phyloP scores from a whole-genome alignment of 2,797 vertebrate genomes.

The Hipposideros larvatus region DNA sequence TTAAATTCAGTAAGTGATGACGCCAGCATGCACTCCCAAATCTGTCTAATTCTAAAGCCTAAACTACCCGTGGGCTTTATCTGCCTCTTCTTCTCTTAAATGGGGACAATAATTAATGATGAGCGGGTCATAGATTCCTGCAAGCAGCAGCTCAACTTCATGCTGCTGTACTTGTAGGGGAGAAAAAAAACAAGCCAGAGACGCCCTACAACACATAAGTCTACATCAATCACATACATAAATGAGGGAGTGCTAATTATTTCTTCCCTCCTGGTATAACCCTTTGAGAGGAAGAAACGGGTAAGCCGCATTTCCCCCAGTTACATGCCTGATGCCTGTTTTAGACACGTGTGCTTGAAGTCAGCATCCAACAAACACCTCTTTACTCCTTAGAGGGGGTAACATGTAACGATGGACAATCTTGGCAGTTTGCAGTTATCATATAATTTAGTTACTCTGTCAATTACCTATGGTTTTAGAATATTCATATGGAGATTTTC shows the following conservation, averaged over 20 bases:
- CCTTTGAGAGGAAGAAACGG: slow-evolving; percentile 12
- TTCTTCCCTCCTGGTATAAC: slow-evolving; percentile 13
- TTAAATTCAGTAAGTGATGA: background rate
- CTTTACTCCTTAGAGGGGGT: background rate
- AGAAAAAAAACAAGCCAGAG: slow-evolving; percentile 24
- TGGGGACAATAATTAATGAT: background rate
- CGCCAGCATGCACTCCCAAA: background rate
- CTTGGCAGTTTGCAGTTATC: background rate
- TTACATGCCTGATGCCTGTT: background rate
- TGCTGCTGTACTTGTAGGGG: background rate
- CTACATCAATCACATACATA: background rate
- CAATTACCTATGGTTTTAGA: slow-evolving; percentile 45
- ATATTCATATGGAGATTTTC: slow-evolving; percentile 7
- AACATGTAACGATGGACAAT: background rate
- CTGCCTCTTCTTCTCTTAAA: slow-evolving; percentile 8
- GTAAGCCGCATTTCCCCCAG: background rate
- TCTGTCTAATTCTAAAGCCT: background rate
- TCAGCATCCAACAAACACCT: background rate
- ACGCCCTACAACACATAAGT: background rate
- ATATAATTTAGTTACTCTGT: background rate
- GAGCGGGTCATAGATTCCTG: background rate
- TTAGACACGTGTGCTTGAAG: background rate
- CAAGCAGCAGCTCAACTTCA: slow-evolving; percentile 3
- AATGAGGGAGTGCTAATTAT: background rate
- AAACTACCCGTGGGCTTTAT: background rate